These are phyloP conservation scores for Alexandromys fortis DNA, from an alignment of 2,113 vertebrate genomes.

Conservation along the genomic window DNA sequence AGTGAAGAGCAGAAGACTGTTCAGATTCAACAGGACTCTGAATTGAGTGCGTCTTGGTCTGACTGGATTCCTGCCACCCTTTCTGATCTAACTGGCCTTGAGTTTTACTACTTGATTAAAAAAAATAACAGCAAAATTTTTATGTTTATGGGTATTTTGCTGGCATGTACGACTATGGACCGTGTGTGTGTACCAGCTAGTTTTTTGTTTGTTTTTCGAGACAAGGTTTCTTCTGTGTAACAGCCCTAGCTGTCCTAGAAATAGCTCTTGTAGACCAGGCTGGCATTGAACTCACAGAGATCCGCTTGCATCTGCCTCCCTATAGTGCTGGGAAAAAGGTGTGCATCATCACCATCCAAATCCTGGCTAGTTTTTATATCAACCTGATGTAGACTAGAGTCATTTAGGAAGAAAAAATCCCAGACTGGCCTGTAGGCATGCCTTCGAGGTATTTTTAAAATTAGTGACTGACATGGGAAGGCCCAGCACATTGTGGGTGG, in stretches of 20 bases:
- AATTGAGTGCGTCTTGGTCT: neutral
- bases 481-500: neutral
- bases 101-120: constrained; percentile 1
- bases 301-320: no score
- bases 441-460: neutral
- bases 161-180: neutral
- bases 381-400: neutral
- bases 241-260: no score
- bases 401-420: neutral
- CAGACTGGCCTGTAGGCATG: neutral
- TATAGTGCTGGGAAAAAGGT: no score
- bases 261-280: no score
- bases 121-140: neutral
- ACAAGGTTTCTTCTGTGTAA: no score
- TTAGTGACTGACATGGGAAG: neutral
- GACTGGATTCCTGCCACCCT: neutral
- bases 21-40: neutral
- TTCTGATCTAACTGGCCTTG: neutral
- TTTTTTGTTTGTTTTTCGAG: no score
- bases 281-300: no score
- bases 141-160: neutral
- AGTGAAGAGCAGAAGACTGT: neutral
- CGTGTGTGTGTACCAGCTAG: neutral
- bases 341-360: no score
- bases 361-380: neutral